Evolutionary conservation across 2,888 invertebrate genomes (phyloP), one percentile per base, ranked within the genome.

Genomic region (Apotomis betuletana): DNA sequence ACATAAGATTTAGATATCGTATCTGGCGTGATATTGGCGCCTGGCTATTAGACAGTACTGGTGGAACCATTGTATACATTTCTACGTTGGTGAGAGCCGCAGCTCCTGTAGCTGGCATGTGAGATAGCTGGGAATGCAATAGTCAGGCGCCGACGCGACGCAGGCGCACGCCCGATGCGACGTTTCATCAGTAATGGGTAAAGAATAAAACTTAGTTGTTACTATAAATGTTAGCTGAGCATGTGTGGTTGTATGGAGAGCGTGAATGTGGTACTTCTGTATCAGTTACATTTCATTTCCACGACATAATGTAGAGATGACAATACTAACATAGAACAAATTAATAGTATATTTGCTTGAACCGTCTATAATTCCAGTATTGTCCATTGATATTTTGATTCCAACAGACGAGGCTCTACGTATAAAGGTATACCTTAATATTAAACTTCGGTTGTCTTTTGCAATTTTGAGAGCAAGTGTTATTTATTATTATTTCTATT

Each of bases 181-280:
- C 80, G 87, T 88, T 86, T 90, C 90, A 89, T 90, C 91, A 89
- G 87, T 88, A 89, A 88, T 80, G 85, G 90, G 85, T 90, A 88
- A 89, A 87, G 82, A 86, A 85, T 88, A 87, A 88, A 87, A 87
- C 83, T 88, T 93, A 93, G 93, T 89, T 91, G 92, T 92, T 93
- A 93, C 84, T 86, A 91, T 93, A 92, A 92, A 92, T 93, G 92
- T 93, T 93, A 93, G 93, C 88, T 87, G 92, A 89, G 85, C 82
- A 85, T 86, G 92, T 88, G 90, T 91, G 93, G 84, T 75, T 92
- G 92, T 90, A 87, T 85, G 89, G 87, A 89, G 85, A 74, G 92
- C 77, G 86, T 92, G 93, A 90, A 90, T 93, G 93, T 86, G 90
- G 84, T 84, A 85, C 83, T 87, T 86, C 87, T 82, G 85, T 87